Conservation (phyloP, 2,888 invertebrate species). For the Eretmocerus hayati region DNA sequence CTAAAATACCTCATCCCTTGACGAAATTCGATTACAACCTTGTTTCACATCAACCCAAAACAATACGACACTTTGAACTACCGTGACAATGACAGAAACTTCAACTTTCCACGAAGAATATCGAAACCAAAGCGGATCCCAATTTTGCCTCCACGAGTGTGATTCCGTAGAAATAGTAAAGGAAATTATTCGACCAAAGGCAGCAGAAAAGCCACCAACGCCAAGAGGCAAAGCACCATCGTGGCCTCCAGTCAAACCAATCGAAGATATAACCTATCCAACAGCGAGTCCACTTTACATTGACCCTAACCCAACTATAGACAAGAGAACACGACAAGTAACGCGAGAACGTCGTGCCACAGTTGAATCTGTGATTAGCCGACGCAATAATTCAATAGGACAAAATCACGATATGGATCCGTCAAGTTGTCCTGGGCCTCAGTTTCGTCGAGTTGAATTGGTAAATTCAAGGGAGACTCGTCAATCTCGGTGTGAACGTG, state of each 20-base stretch:
- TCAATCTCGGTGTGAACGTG: slow-evolving; percentile 28
- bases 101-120: slow-evolving; percentile 6
- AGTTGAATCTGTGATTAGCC: slow-evolving; percentile 28
- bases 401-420: slow-evolving; percentile 35
- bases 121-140: slow-evolving; percentile 3
- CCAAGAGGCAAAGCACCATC: slow-evolving; percentile 32
- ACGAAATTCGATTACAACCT: not conserved
- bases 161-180: slow-evolving; percentile 31
- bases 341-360: slow-evolving; percentile 35
- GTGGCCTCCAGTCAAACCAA: slow-evolving; percentile 41
- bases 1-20: not conserved
- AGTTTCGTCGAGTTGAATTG: slow-evolving; percentile 36
- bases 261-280: slow-evolving; percentile 42
- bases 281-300: slow-evolving; percentile 44
- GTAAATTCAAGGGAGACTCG: slow-evolving; percentile 26
- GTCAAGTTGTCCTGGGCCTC: slow-evolving; percentile 37
- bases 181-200: slow-evolving; percentile 20
- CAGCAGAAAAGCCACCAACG: slow-evolving; percentile 24
- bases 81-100: slow-evolving; percentile 16
- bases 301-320: slow-evolving; percentile 39
- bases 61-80: not conserved
- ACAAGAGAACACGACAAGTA: slow-evolving; percentile 30
- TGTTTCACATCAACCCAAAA: not conserved
- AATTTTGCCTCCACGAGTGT: slow-evolving; percentile 26
- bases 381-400: slow-evolving; percentile 21